These are phyloP conservation scores for Trialeurodes vaporariorum DNA, from an alignment of 1,140 invertebrate genomes.

Conservation along the genomic window DNA sequence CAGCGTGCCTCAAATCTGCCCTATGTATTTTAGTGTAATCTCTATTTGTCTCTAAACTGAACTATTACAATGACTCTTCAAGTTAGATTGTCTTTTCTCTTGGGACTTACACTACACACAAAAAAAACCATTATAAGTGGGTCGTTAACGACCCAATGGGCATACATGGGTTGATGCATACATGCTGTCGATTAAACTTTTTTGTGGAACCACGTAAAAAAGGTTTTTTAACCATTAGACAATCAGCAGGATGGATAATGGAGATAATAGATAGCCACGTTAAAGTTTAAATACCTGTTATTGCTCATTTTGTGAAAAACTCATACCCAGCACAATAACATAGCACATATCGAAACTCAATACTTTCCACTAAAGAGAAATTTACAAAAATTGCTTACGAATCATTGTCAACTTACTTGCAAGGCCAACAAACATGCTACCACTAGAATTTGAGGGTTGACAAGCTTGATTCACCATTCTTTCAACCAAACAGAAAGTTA, in stretches of 20 bases:
- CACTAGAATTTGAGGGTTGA: constrained; percentile 55
- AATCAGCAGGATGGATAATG: constrained; percentile 6
- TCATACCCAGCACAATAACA: background rate
- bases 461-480: constrained; percentile 66
- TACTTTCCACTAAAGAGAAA: background rate
- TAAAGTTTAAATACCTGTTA: constrained; percentile 5
- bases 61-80: too few species aligned
- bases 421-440: constrained; percentile 72
- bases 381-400: background rate
- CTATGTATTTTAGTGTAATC: too few species aligned
- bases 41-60: too few species aligned
- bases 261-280: background rate
- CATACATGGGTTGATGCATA: too few species aligned
- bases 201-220: too few species aligned
- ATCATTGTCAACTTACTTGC: constrained; percentile 44
- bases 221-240: background rate
- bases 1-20: too few species aligned
- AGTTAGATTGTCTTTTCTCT: too few species aligned
- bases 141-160: too few species aligned
- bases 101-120: too few species aligned
- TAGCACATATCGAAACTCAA: background rate
- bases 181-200: too few species aligned
- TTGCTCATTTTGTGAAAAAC: background rate
- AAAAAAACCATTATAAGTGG: too few species aligned
- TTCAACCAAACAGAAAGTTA: constrained; percentile 62